Evolutionary conservation across 2,888 invertebrate genomes (phyloP).

Genomic region (Drosophila lutescens): DNA sequence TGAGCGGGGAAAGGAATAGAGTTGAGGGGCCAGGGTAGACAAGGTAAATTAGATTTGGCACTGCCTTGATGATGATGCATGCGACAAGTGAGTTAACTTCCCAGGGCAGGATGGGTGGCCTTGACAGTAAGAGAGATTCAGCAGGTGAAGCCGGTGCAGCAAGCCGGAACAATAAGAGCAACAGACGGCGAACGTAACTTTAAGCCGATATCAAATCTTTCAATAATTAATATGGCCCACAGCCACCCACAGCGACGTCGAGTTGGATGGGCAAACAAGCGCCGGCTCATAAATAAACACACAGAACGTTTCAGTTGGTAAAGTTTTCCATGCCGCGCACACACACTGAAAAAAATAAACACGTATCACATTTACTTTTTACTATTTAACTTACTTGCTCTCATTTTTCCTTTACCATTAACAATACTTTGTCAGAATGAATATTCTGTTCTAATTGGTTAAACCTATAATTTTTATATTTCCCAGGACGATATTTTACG

Average conservation of each 20-base stretch:
- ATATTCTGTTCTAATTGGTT: no score
- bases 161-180: constrained; percentile 42
- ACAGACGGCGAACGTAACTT: constrained; percentile 58
- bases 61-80: constrained; percentile 62
- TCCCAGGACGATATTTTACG: no score
- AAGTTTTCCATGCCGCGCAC: constrained; percentile 54
- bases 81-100: constrained; percentile 73
- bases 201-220: constrained; percentile 78
- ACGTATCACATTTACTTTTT: no score
- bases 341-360: constrained; percentile 36
- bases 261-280: constrained; percentile 43
- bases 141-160: not conserved
- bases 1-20: constrained; percentile 3
- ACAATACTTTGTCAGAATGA: no score
- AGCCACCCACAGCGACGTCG: constrained; percentile 22
- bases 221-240: constrained; percentile 72
- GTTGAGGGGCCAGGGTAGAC: constrained; percentile 28
- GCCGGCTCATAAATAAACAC: constrained; percentile 52
- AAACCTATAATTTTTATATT: no score
- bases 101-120: not conserved
- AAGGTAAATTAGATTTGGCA: constrained; percentile 69
- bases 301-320: constrained; percentile 50
- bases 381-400: no score
- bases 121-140: not conserved
- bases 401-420: no score